Conservation (phyloP, 2,888 invertebrate species). For the Cheilosia scutellata region DNA sequence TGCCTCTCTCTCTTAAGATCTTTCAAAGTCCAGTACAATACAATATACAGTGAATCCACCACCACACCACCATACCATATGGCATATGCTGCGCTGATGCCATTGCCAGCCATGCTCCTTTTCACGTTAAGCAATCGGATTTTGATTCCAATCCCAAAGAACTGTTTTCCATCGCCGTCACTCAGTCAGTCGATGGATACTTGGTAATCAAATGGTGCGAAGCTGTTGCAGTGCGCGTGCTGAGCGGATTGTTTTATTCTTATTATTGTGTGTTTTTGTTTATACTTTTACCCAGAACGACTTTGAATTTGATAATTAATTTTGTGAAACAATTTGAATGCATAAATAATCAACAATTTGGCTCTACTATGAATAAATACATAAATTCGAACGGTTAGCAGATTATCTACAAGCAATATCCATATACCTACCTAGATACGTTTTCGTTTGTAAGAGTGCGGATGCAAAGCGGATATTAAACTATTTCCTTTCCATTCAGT, state of each 20-base stretch:
- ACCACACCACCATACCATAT: no score
- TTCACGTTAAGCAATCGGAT: conserved; percentile 41
- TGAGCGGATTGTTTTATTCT: conserved; percentile 70
- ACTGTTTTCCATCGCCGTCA: conserved; percentile 54
- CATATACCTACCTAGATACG: not conserved
- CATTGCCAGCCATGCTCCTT: conserved; percentile 7
- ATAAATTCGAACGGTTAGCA: conserved; percentile 6
- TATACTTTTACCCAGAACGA: conserved; percentile 46
- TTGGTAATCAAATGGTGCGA: conserved; percentile 72
- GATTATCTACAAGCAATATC: not conserved
- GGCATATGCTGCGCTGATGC: not conserved
- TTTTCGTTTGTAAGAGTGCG: conserved; percentile 14
- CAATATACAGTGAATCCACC: no score
- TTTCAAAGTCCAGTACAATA: not conserved
- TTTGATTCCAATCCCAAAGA: conserved; percentile 43
- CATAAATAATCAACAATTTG: not conserved
- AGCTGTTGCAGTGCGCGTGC: conserved; percentile 69
- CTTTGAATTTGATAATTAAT: conserved; percentile 52
- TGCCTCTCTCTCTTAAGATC: conserved; percentile 11
- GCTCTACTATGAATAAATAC: not conserved
- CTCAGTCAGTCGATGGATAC: conserved; percentile 72
- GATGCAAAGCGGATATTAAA: conserved; percentile 47
- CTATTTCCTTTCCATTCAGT: conserved; percentile 39
- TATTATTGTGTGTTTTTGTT: conserved; percentile 63
- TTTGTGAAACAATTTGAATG: conserved; percentile 30